Evolutionary conservation across 2,113 vertebrate species (phyloP).

Genomic region (Epinephelus moara): DNA sequence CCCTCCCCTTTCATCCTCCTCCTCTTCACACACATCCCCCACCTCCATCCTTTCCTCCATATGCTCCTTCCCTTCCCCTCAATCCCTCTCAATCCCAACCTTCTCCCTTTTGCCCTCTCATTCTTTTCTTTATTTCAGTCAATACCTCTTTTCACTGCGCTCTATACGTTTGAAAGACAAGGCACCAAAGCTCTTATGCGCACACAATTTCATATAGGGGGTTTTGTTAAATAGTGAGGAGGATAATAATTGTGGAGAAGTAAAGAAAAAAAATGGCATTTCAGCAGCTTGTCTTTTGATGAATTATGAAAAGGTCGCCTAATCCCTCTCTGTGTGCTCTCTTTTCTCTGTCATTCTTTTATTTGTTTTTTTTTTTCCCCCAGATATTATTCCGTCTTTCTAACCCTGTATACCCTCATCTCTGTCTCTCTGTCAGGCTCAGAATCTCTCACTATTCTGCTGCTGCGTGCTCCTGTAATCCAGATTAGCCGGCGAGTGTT

Average conservation of each 20-base stretch:
- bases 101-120: slow-evolving; percentile 15
- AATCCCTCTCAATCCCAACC: slow-evolving; percentile 51
- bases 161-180: slow-evolving; percentile 62
- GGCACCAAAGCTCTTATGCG: slow-evolving; percentile 16
- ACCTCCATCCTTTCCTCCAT: slow-evolving; percentile 46
- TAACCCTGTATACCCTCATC: slow-evolving; percentile 19
- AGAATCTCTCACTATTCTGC: slow-evolving; percentile 74
- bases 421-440: slow-evolving; percentile 57
- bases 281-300: slow-evolving; percentile 58
- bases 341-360: slow-evolving; percentile 33
- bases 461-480: slow-evolving; percentile 82
- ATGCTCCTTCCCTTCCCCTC: slow-evolving; percentile 34
- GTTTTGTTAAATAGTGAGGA: slow-evolving; percentile 35
- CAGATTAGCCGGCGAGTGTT: slow-evolving; percentile 85
- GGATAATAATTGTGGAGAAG: slow-evolving; percentile 3
- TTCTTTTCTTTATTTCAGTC: slow-evolving; percentile 33
- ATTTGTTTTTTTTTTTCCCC: slow-evolving; percentile 5
- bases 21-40: slow-evolving; percentile 24
- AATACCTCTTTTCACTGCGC: slow-evolving; percentile 18
- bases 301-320: slow-evolving; percentile 69
- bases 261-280: slow-evolving; percentile 17
- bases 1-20: slow-evolving; percentile 7
- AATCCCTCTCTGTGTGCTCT: slow-evolving; percentile 45
- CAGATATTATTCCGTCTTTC: slow-evolving; percentile 22
- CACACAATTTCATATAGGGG: slow-evolving; percentile 40